Evolutionary conservation across 2,888 invertebrate genomes (phyloP), one percentile per base, ranked within the genome.

Genomic region (Corbicula japonica): DNA sequence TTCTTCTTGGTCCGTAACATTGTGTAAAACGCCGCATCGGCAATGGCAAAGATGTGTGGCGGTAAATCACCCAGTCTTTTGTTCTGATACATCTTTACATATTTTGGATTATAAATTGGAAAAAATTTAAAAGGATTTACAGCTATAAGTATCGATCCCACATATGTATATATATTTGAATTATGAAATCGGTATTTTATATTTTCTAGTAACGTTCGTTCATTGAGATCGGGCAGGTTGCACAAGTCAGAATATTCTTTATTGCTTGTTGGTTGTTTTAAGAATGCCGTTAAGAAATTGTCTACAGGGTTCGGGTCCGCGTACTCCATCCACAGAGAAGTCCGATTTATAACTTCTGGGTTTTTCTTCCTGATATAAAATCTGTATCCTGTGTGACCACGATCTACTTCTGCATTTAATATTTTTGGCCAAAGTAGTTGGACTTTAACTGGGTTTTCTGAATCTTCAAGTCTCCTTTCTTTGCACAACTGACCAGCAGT

Each of bases 81-180:
- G 94, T 97, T 98, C 94, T 98, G 98, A 94, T 98, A 99, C 88
- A 98, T 94, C 94, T 98, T 97, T 86, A 98, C 98, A 95, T 98
- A 98, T 94, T 98, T 98, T 58, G 98, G 98, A 94, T 98, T 98
- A 95, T 98, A 99, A 88, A 99, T 98, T 28, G 98, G 98, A 94
- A 98, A 98, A 94, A 98, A 98, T 94, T 95, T 95, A 94, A 98
- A 98, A 12, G 95, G 95, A 88, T 98, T 98, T 84, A 98, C 96
- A 65, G 98, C 98, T 91, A 99, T 98, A 76, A 99, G 95, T 92
- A 99, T 98, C 70, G 97, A 97, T 68, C 98, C 98, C 86, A 98
- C 98, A 91, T 98, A 98, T 12, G 98, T 98, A 94, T 98, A 98
- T 90, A 98, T 98, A 94, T 98, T 97, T 60, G 98, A 97, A 88